Evolutionary conservation across 2,888 invertebrate species (phyloP).

Genomic region (Hedya salicella): DNA sequence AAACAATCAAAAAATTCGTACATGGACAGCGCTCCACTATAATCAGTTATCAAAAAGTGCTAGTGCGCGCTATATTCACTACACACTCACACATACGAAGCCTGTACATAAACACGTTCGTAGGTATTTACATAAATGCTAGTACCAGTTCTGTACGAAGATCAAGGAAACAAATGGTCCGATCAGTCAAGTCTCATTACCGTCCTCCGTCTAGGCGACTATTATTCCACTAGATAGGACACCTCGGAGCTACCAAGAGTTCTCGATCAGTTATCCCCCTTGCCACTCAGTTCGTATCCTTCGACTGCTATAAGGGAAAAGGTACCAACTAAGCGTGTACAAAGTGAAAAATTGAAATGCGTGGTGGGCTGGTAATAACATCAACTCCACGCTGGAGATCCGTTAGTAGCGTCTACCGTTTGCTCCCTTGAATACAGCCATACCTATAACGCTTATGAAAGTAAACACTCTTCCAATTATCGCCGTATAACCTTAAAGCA

Average conservation of each 20-base stretch:
- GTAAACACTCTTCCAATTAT: slow-evolving; percentile 18
- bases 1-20: slow-evolving; percentile 27
- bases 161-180: slow-evolving; percentile 49
- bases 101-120: slow-evolving; percentile 39
- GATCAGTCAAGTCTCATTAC: slow-evolving; percentile 30
- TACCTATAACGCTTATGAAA: slow-evolving; percentile 23
- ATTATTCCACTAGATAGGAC: slow-evolving; percentile 2
- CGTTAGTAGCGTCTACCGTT: slow-evolving; percentile 10
- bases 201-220: slow-evolving; percentile 8
- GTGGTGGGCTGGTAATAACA: background rate
- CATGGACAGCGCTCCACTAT: slow-evolving; percentile 51
- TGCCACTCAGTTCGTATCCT: slow-evolving; percentile 23
- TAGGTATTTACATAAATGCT: slow-evolving; percentile 29
- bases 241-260: slow-evolving; percentile 9
- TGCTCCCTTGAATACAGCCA: slow-evolving; percentile 22
- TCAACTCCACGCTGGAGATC: background rate
- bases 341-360: slow-evolving; percentile 14
- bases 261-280: slow-evolving; percentile 28
- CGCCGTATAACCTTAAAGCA: slow-evolving; percentile 30
- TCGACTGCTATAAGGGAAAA: slow-evolving; percentile 30
- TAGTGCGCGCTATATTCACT: slow-evolving; percentile 19
- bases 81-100: slow-evolving; percentile 40
- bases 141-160: slow-evolving; percentile 40
- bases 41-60: slow-evolving; percentile 15
- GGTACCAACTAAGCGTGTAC: background rate